These are phyloP conservation scores for Hypomesus transpacificus DNA, from an alignment of 2,113 vertebrate genomes.

Conservation along the genomic window DNA sequence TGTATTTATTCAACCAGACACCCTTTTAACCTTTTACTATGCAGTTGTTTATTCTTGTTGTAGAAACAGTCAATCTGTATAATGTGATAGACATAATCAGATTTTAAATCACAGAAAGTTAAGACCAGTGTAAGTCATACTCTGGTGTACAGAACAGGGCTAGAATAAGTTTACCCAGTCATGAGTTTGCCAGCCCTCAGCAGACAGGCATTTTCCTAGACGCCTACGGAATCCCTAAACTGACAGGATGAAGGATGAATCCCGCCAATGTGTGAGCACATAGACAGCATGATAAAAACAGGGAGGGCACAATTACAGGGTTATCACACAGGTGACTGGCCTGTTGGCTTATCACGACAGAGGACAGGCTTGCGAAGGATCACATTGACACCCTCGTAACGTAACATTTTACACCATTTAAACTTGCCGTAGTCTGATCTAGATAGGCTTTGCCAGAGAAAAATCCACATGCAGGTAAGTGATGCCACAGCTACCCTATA, in stretches of 20 bases:
- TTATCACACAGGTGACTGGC: constrained; percentile 14
- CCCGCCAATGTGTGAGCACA: background rate
- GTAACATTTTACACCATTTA: too few relatives aligned
- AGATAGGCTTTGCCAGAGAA: too few relatives aligned
- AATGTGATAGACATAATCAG: too few relatives aligned
- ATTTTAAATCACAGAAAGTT: too few relatives aligned
- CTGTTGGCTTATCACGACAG: constrained; percentile 14
- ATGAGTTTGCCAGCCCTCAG: background rate
- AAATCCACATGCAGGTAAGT: too few relatives aligned
- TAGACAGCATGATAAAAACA: constrained; percentile 9
- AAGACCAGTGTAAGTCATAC: too few relatives aligned
- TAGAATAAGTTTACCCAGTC: background rate
- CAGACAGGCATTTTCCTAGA: constrained; percentile 11
- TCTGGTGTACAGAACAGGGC: background rate
- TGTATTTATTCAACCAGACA: too few relatives aligned
- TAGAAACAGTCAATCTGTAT: too few relatives aligned
- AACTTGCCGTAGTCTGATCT: too few relatives aligned
- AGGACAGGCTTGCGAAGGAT: background rate
- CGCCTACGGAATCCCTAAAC: background rate
- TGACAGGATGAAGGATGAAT: constrained; percentile 30
- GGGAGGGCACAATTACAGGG: constrained; percentile 12
- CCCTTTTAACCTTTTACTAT: too few relatives aligned
- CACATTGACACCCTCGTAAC: background rate
- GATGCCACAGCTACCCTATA: too few relatives aligned
- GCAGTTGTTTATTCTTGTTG: too few relatives aligned